Conservation (phyloP, 2,888 invertebrate genomes). For the Drosophila rubida region DNA sequence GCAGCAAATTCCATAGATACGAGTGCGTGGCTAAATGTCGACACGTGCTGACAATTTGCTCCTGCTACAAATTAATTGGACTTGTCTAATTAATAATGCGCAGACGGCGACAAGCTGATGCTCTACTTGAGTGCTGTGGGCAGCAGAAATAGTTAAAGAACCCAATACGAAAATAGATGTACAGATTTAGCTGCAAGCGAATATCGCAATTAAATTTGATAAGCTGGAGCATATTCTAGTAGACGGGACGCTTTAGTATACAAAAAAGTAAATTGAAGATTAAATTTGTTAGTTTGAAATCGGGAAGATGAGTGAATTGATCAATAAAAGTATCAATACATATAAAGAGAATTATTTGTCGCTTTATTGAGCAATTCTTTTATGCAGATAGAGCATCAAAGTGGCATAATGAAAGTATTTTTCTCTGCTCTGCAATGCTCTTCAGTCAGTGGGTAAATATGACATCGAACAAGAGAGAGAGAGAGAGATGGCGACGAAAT, state of each 20-base stretch:
- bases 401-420: slow-evolving; percentile 24
- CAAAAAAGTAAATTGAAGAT: too few relatives aligned
- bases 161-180: background rate
- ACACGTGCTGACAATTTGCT: slow-evolving; percentile 8
- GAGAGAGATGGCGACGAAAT: slow-evolving; percentile 16
- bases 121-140: background rate
- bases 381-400: slow-evolving; percentile 10
- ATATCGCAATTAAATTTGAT: too few relatives aligned
- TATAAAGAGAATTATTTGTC: background rate
- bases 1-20: slow-evolving; percentile 13
- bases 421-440: background rate
- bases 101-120: background rate
- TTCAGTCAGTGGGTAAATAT: slow-evolving; percentile 17
- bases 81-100: background rate
- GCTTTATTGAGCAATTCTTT: background rate
- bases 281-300: too few relatives aligned
- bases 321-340: too few relatives aligned
- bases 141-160: background rate
- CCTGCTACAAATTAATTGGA: slow-evolving; percentile 4
- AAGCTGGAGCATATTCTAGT: too few relatives aligned
- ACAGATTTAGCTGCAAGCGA: background rate
- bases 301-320: too few relatives aligned
- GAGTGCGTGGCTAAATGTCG: slow-evolving; percentile 5
- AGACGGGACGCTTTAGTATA: too few relatives aligned
- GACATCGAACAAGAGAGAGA: background rate